These are phyloP conservation scores for Amazonetta brasiliensis DNA, from an alignment of 2,797 vertebrate species.

Conservation along the genomic window DNA sequence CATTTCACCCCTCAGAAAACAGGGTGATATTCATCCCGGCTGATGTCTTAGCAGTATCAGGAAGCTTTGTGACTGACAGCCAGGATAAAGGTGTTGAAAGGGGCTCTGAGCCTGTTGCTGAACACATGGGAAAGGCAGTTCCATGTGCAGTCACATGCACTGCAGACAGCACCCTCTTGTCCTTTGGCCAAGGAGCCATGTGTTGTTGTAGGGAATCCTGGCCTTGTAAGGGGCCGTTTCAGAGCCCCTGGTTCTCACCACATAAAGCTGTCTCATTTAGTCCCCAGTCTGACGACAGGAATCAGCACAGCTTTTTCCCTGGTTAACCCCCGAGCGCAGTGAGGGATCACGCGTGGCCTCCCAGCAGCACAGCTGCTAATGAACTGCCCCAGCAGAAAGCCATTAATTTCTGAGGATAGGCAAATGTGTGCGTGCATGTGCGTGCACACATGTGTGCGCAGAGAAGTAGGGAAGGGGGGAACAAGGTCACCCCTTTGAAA, in stretches of 20 bases:
- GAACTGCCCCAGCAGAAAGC: neutral
- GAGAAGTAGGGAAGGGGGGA: neutral
- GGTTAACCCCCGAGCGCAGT: neutral
- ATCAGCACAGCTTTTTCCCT: neutral
- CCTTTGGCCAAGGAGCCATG: neutral
- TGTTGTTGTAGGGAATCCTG: neutral
- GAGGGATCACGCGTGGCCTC: neutral
- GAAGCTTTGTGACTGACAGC: constrained; percentile 15
- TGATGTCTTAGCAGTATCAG: neutral
- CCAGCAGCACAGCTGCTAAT: neutral
- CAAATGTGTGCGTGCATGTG: neutral
- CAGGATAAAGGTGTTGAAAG: constrained; percentile 48
- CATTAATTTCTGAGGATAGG: neutral
- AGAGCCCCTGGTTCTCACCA: neutral
- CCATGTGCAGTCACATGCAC: constrained; percentile 21
- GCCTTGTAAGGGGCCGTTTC: neutral
- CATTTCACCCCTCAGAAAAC: constrained; percentile 11
- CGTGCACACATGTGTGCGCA: rapidly evolving
- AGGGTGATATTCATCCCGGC: neutral
- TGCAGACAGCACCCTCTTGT: constrained; percentile 7
- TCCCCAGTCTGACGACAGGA: rapidly evolving
- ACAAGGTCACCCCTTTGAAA: constrained; percentile 39
- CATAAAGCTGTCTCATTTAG: neutral
- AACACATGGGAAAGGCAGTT: constrained; percentile 17
- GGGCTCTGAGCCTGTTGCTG: neutral